Base-by-base conservation (phyloP, 2,797 vertebrate genomes). In the Mustela erminea region DNA sequence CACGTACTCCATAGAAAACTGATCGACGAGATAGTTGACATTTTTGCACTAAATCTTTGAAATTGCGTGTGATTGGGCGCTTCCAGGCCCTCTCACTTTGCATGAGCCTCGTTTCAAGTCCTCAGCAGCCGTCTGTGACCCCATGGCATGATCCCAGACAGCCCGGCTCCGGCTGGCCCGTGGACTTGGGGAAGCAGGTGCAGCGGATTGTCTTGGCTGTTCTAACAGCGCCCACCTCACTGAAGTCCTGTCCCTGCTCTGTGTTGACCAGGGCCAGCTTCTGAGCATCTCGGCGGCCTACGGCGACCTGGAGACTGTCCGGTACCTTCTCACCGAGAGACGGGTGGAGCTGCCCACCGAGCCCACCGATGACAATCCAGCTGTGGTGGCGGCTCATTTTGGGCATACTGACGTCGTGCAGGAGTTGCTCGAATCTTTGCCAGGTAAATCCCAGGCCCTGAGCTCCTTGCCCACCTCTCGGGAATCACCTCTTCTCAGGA, bases 341-440 rank as follows among this genome's bases (percentile, higher is more conserved):
- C 86, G 68, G 8, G 98, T 99, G 78, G 15, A 98, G 29, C 96
- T 99, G 7, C 99, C 99, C 0, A 99, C 98, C 1, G 99, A 99
- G 77, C 99, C 99, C 9, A 99, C 98, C 0, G 98, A 99, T 54
- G 98, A 98, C 96, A 99, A 99, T 82, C 99, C 99, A 0, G 99
- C 99, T 0, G 99, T 99, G 97, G 96, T 99, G 92, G 99, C 99
- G 0, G 99, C 99, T 0, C 99, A 99, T 96, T 99, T 98, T 7
- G 99, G 99, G 46, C 99, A 99, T 75, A 94, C 98, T 17, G 97
- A 98, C 0, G 7, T 99, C 12, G 99, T 99, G 83, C 99, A 98
- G 87, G 99, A 99, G 92, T 98, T 99, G 88, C 99, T 99, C 72
- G 99, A 99, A 98, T 99, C 99, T 12, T 95, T 99, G 77, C 98